Conservation (phyloP, 2,888 invertebrate species). For the Biston stratarius region DNA sequence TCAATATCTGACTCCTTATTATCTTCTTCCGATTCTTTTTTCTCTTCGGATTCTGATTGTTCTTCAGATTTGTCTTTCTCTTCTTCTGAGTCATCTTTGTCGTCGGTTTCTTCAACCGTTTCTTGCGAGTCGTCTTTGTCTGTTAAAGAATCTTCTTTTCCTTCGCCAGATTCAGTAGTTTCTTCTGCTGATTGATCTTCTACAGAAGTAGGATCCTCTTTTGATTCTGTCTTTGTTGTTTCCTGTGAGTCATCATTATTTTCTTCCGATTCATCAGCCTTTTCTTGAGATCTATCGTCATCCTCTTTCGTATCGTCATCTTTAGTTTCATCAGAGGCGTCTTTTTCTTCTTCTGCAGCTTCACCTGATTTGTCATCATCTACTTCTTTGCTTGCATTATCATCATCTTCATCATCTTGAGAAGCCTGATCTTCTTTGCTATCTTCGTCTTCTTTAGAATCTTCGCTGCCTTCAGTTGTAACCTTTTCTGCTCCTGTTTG, state of each 20-base stretch:
- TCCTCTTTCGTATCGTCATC: conserved; percentile 61
- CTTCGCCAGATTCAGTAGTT: conserved; percentile 63
- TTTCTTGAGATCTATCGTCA: conserved; percentile 58
- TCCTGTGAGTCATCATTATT: conserved; percentile 61
- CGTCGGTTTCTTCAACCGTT: conserved; percentile 50
- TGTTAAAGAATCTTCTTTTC: conserved; percentile 65
- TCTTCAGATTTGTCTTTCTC: conserved; percentile 57
- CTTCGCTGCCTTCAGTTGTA: conserved; percentile 55
- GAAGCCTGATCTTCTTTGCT: conserved; percentile 30
- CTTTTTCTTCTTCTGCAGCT: conserved; percentile 62
- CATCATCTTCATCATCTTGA: conserved; percentile 51
- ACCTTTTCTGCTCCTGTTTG: conserved; percentile 56
- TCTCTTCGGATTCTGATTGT: conserved; percentile 50
- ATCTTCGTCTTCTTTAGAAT: conserved; percentile 51
- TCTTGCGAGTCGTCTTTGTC: conserved; percentile 56
- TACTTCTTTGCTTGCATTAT: conserved; percentile 56
- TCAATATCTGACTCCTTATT: conserved; percentile 47
- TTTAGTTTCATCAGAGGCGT: conserved; percentile 57
- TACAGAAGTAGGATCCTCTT: conserved; percentile 59
- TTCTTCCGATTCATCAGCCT: conserved; percentile 59
- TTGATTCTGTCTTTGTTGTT: conserved; percentile 53
- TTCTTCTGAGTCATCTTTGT: conserved; percentile 57
- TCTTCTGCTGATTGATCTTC: conserved; percentile 67
- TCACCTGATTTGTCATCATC: conserved; percentile 46
- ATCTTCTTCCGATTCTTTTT: conserved; percentile 50